Percentiles rank a stretch among this genome's conserved stretches.
Evolutionary conservation across 2,888 invertebrate genomes (phyloP).

Genomic region (Drosophila meridionalis): DNA sequence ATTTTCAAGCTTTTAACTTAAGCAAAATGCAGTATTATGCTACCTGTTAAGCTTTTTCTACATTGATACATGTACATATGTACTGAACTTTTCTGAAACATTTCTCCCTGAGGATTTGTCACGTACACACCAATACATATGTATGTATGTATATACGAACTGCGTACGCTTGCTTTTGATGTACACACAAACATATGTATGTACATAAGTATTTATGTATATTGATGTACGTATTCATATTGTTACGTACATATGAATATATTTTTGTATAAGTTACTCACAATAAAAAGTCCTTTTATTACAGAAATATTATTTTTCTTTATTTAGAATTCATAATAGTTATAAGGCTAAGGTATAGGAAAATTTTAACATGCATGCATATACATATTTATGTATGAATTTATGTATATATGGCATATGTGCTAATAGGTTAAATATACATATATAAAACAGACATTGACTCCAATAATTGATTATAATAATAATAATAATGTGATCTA

Average conservation of each 20-base stretch:
- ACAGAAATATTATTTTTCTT: slow-evolving; percentile 1
- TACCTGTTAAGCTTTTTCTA: slow-evolving; percentile 3
- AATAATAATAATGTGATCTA: slow-evolving; percentile 18
- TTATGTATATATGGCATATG: slow-evolving; percentile 1
- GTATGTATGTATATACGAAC: background rate
- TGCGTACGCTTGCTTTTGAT: background rate
- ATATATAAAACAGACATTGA: slow-evolving; percentile 54
- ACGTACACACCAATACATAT: background rate
- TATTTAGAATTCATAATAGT: slow-evolving; percentile 11
- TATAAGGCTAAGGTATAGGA: slow-evolving; percentile 1
- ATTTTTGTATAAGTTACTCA: background rate
- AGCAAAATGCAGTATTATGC: background rate
- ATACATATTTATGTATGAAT: background rate
- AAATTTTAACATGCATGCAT: background rate
- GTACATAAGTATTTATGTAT: background rate
- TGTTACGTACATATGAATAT: background rate
- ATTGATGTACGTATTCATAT: background rate
- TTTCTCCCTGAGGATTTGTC: background rate
- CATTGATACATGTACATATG: background rate
- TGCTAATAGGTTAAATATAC: slow-evolving; percentile 4
- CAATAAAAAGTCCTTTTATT: background rate
- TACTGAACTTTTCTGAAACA: background rate
- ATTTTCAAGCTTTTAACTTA: background rate
- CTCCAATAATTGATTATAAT: slow-evolving; percentile 48
- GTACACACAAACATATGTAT: too few species aligned